Conservation (phyloP, 2,888 invertebrate genomes). For the Caenorhabditis becei region DNA sequence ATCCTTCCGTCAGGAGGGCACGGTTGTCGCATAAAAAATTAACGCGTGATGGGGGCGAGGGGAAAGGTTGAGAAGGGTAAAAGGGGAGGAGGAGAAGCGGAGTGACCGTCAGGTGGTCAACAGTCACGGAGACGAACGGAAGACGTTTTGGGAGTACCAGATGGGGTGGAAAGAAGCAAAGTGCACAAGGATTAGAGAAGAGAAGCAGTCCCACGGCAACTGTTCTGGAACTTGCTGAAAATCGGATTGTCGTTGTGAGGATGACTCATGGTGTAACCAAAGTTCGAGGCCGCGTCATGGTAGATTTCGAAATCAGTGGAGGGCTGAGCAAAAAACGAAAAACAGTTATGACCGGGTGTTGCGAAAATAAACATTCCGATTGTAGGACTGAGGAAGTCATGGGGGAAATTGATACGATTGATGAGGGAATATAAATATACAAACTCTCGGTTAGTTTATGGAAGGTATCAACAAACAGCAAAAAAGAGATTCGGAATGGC, state of each 20-base stretch:
- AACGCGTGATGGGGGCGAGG: constrained; percentile 3
- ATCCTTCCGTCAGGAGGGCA: no score
- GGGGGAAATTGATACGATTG: no score
- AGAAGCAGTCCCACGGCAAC: background rate
- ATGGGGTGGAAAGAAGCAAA: background rate
- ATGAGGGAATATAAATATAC: background rate
- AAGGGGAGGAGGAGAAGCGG: background rate
- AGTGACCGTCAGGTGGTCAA: constrained; percentile 15
- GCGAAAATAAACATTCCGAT: no score
- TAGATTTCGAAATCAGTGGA: background rate
- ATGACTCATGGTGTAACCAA: background rate
- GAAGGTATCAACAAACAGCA: constrained; percentile 10
- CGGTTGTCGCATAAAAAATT: constrained; percentile 29
- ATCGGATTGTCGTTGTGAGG: no score
- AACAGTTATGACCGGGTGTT: background rate
- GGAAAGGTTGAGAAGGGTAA: constrained; percentile 2
- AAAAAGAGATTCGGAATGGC: background rate
- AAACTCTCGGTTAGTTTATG: background rate
- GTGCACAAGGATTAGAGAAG: background rate
- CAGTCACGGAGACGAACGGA: background rate
- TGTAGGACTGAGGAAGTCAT: no score
- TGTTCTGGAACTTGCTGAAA: background rate
- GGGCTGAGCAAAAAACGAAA: background rate
- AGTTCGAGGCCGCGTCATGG: background rate
- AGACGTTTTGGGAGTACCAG: no score